These are phyloP conservation scores for Manacus vitellinus DNA, from an alignment of 2,113 vertebrate species.

Conservation along the genomic window DNA sequence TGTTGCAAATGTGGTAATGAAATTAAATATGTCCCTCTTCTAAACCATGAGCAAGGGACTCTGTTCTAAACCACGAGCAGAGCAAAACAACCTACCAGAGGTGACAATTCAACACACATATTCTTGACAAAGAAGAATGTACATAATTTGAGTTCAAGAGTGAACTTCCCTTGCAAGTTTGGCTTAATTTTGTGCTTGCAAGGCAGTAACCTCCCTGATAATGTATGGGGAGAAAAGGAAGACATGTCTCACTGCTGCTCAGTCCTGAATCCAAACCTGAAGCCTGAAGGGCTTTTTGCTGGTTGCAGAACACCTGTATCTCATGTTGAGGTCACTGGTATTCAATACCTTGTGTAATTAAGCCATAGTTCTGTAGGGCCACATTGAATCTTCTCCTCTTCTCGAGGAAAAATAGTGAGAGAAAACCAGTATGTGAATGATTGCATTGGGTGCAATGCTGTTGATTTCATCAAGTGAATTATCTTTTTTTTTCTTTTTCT, in stretches of 20 bases:
- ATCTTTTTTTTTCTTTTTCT: not conserved
- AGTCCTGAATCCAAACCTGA: not conserved
- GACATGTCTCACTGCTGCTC: not conserved
- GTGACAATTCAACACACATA: not conserved
- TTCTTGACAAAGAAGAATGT: not conserved
- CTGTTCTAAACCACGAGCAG: not conserved
- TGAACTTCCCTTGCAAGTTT: not conserved
- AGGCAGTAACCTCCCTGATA: not conserved
- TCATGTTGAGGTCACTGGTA: not conserved
- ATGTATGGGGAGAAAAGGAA: not conserved
- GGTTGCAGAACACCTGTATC: not conserved
- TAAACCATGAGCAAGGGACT: not conserved
- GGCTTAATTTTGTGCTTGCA: not conserved
- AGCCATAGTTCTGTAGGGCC: not conserved
- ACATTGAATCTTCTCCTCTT: not conserved
- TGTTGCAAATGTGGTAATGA: not conserved
- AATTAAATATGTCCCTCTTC: not conserved
- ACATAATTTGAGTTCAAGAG: not conserved
- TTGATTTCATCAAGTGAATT: not conserved
- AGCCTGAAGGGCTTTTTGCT: not conserved
- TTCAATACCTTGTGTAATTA: not conserved
- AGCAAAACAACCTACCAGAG: not conserved
- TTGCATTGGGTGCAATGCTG: not conserved
- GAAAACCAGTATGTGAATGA: not conserved
- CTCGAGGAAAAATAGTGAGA: not conserved